These are phyloP conservation scores for Amblyopsis rosae DNA, from an alignment of 2,113 vertebrate genomes.

Conservation along the genomic window DNA sequence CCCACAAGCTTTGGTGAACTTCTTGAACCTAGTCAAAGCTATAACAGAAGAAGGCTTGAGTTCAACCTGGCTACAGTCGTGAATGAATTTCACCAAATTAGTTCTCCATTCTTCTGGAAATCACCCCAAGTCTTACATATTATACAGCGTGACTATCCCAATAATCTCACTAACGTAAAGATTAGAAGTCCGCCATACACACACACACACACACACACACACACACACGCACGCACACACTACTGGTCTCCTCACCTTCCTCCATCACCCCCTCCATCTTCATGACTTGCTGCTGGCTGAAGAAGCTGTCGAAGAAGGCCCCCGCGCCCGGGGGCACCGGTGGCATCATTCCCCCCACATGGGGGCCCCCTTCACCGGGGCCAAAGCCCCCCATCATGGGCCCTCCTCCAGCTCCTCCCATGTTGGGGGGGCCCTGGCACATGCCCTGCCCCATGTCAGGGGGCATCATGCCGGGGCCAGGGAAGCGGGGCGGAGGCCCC, in stretches of 20 bases:
- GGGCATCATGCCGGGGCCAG: constrained; percentile 76
- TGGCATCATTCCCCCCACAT: constrained; percentile 76
- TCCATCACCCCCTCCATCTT: constrained; percentile 76
- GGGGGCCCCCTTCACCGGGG: constrained; percentile 79
- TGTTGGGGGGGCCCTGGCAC: constrained; percentile 75
- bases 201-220: too few relatives aligned
- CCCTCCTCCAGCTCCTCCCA: constrained; percentile 68
- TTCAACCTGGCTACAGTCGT: too few relatives aligned
- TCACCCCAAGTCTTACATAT: too few relatives aligned
- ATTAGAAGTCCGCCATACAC: too few relatives aligned
- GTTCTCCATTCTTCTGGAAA: too few relatives aligned
- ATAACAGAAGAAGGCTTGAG: too few relatives aligned
- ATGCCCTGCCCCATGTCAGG: constrained; percentile 79
- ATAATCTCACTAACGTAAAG: too few relatives aligned
- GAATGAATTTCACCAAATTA: too few relatives aligned
- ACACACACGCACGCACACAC: neutral
- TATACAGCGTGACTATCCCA: too few relatives aligned
- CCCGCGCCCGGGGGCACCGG: constrained; percentile 75
- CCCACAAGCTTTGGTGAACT: too few relatives aligned
- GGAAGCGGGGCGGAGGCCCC: constrained; percentile 76
- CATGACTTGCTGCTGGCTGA: constrained; percentile 83
- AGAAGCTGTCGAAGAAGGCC: constrained; percentile 89
- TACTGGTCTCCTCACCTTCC: constrained; percentile 55
- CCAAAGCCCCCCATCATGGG: constrained; percentile 85
- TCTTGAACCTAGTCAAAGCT: too few relatives aligned